Conservation (phyloP, 2,113 vertebrate genomes). For the Petroica traversi region DNA sequence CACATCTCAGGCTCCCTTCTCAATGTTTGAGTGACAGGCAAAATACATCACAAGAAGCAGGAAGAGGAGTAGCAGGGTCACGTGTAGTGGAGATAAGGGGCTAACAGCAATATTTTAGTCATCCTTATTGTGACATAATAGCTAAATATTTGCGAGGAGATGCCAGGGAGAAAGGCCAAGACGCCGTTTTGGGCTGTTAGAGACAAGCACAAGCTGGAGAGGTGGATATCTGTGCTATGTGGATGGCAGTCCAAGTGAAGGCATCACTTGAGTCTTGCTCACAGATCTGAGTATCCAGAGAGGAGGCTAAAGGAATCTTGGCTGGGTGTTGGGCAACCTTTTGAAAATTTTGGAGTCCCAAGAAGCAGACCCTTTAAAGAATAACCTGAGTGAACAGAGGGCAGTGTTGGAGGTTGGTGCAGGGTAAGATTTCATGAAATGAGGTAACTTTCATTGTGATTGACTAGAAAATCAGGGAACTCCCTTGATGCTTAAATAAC, state of each 20-base stretch:
- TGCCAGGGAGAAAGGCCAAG: background rate
- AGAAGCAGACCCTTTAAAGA: background rate
- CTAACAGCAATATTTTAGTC: background rate
- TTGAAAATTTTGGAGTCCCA: background rate
- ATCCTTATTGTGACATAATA: background rate
- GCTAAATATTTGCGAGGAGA: background rate
- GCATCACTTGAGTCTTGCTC: background rate
- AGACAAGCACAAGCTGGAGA: background rate
- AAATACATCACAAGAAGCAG: background rate
- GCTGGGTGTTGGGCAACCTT: background rate
- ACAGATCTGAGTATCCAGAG: background rate
- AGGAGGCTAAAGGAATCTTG: background rate
- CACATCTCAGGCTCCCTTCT: background rate
- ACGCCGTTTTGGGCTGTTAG: background rate
- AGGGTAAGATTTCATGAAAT: background rate
- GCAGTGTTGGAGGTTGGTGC: background rate
- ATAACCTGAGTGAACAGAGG: background rate
- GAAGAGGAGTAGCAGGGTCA: background rate
- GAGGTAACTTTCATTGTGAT: background rate
- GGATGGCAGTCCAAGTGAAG: background rate
- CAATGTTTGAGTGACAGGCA: background rate
- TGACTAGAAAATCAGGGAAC: background rate
- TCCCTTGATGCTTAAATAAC: background rate
- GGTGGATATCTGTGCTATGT: background rate
- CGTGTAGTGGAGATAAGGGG: background rate